Evolutionary conservation across 1,140 invertebrate genomes (phyloP).

Genomic region (Drosophila kikkawai): DNA sequence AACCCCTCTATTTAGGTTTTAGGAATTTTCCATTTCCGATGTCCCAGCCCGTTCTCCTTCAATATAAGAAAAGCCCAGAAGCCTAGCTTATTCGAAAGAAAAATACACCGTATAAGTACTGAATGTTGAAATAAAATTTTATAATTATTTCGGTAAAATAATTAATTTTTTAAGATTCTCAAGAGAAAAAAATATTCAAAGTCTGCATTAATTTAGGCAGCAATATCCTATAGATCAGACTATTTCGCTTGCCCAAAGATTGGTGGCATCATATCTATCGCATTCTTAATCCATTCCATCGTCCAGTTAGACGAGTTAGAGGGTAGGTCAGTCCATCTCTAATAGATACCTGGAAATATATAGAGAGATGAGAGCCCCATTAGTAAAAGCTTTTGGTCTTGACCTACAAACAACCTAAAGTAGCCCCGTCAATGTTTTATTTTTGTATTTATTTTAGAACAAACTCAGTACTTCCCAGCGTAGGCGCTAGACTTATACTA

Average conservation of each 20-base stretch:
- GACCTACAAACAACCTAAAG: slow-evolving; percentile 57
- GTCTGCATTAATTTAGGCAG: neutral
- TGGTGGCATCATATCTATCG: neutral
- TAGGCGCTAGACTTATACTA: slow-evolving; percentile 33
- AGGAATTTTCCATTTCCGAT: no score
- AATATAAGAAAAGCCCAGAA: no score
- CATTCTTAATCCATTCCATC: neutral
- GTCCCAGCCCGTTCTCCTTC: no score
- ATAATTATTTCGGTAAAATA: neutral
- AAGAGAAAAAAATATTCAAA: no score
- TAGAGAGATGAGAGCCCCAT: slow-evolving; percentile 20
- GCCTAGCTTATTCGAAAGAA: neutral
- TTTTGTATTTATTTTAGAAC: slow-evolving; percentile 12
- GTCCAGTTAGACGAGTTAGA: neutral
- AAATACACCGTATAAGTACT: neutral
- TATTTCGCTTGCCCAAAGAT: neutral
- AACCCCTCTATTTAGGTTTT: no score
- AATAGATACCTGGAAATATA: slow-evolving; percentile 24
- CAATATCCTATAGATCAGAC: neutral
- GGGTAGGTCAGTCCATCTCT: neutral
- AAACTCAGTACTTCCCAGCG: neutral
- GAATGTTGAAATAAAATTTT: neutral
- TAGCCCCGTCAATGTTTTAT: slow-evolving; percentile 4
- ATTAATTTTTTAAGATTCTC: neutral
- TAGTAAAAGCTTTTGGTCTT: slow-evolving; percentile 26